Base-by-base conservation (phyloP, 2,888 invertebrate genomes). In the Chydorus sphaericus region DNA sequence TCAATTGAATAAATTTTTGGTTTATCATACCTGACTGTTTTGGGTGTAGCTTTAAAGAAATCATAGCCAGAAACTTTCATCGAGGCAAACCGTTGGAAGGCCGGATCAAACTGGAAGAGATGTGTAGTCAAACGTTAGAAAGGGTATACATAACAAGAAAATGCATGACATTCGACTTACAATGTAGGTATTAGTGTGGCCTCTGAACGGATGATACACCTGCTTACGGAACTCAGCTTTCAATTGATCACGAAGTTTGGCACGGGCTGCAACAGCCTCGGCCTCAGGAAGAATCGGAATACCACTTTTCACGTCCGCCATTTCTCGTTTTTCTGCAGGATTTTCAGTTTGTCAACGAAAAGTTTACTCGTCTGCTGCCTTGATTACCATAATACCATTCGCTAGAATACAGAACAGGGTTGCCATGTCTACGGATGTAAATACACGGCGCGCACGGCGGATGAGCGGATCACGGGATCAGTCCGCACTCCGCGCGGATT, bases 71-170 rank as follows among this genome's bases (percentile, higher is more conserved):
- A 77, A 0, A 77, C 77, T 67, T 78, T 78, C 80, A 87, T 78
- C 0, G 88, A 77, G 66, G 79, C 73, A 66, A 78, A 87, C 54
- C 85, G 77, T 64, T 84, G 81, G 3, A 88, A 61, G 10, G 81
- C 83, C n/a, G 81, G 71, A 69, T 91, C 91, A 68, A 89, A 84
- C 91, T 91, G 71, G 61, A 78, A 78, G n/a, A n/a, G n/a, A n/a
- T n/a, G n/a, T 38, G 23, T 11, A 23, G 20, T 26, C 2, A 4
- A n/a, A 51, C 38, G 26, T 33, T 30, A n/a, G 11, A 7, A n/a
- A 7, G 31, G 8, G 23, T 14, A 14, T 11, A 59, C 37, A 23
- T 38, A 31, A 26, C 56, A 58, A n/a, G n/a, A n/a, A n/a, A n/a
- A 16, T 51, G 49, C 31, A 57, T 59, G 59, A 58, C 59, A 59